phyloP scores from a whole-genome alignment of 30 jellyfish, hydroid and myxozoan genomes.

The Catostylus mosaicus region DNA sequence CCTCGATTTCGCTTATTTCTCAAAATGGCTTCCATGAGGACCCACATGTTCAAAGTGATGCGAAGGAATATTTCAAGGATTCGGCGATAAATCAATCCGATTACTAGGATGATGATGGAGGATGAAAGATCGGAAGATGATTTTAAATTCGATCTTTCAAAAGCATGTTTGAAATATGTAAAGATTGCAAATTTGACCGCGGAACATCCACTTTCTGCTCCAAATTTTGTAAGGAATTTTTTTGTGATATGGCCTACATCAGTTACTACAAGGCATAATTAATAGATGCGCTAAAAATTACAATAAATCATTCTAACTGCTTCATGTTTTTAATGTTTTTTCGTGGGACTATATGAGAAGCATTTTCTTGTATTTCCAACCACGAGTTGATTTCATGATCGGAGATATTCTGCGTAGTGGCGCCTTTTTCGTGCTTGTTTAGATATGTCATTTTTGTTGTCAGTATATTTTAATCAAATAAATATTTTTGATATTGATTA shows the following conservation, averaged over 20 bases:
- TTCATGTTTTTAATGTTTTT: too few species aligned
- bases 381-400: too few species aligned
- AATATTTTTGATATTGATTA: too few species aligned
- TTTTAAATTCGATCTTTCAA: conserved; percentile 28
- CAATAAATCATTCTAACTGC: too few species aligned
- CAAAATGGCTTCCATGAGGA: conserved; percentile 27
- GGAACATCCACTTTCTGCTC: conserved; percentile 32
- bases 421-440: too few species aligned
- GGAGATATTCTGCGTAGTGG: too few species aligned
- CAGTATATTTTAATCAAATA: too few species aligned
- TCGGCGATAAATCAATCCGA: background rate
- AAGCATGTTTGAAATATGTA: background rate
- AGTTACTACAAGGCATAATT: too few species aligned
- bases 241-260: background rate
- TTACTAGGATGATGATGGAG: background rate
- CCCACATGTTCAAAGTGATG: conserved; percentile 23
- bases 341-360: too few species aligned
- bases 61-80: background rate
- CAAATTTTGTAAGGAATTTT: background rate
- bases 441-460: too few species aligned
- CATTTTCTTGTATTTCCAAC: too few species aligned
- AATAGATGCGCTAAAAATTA: too few species aligned
- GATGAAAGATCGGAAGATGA: background rate
- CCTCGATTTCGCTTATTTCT: conserved; percentile 15
- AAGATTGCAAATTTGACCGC: conserved; percentile 25